Conservation (phyloP, 2,888 invertebrate species). For the Lingula anatina region DNA sequence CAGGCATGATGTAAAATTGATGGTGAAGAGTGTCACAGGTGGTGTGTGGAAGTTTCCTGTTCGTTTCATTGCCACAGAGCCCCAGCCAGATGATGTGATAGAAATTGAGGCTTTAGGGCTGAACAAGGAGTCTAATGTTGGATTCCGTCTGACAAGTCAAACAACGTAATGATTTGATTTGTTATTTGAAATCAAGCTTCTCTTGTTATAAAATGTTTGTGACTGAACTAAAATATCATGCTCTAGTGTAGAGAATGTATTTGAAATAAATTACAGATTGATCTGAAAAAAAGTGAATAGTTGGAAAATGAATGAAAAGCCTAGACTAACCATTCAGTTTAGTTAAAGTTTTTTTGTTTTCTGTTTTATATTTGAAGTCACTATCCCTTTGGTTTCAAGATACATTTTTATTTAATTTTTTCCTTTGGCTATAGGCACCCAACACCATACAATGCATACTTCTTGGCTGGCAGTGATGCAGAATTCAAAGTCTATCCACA, state of each 20-base stretch:
- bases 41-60: conserved; percentile 51
- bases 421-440: conserved; percentile 32
- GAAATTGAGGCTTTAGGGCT: conserved; percentile 45
- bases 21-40: conserved; percentile 41
- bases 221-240: too few relatives aligned
- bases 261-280: too few relatives aligned
- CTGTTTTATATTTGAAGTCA: too few relatives aligned
- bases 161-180: conserved; percentile 25
- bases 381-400: too few relatives aligned
- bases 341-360: too few relatives aligned
- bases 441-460: conserved; percentile 40
- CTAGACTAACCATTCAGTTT: too few relatives aligned
- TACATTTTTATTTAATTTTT: too few relatives aligned
- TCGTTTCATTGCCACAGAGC: conserved; percentile 43
- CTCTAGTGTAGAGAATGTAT: too few relatives aligned
- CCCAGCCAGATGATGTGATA: conserved; percentile 48
- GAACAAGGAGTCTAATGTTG: conserved; percentile 37
- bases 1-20: conserved; percentile 37
- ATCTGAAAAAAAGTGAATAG: too few relatives aligned
- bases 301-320: too few relatives aligned
- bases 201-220: too few relatives aligned
- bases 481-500: conserved; percentile 44
- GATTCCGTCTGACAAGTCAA: conserved; percentile 45
- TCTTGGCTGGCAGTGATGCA: conserved; percentile 44
- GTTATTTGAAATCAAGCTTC: neutral